Base-by-base conservation (phyloP, 2,797 vertebrate species). In the Sebastes aleutianus region DNA sequence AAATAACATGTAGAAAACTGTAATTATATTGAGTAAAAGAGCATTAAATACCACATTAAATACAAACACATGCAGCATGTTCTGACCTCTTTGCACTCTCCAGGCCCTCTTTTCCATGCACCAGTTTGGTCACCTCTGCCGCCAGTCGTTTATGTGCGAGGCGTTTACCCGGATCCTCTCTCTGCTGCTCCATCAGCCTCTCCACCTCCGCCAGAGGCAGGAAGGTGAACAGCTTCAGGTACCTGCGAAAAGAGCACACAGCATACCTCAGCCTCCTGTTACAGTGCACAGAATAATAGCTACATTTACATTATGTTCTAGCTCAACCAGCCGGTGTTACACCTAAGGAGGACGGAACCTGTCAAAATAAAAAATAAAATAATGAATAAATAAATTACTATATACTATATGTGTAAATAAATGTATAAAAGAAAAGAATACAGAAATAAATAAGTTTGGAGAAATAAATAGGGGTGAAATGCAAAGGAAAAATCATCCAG, bases 81-180 rank as follows among this genome's bases (percentile, higher is more conserved):
- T 65, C 89, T 78, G 24, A 98, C 99, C 98, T 98, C 88, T 98
- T 99, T 11, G 99, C 98, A 27, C 96, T 97, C 83, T 97, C 96
- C 2, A 99, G 91, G 2, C 99, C 98, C 13, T 98, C 97, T 85
- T 95, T 97, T 3, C 98, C 98, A 31, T 99, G 99, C 74, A 99
- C 97, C 53, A 99, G 95, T 74, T 99, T 99, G 13, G 97, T 99
- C 69, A 99, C 97, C 93, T 99, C 99, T 3, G 97, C 97, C 2
- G 99, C 98, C 71, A 99, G 96, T 4, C 98, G 95, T 79, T 97
- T 99, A 53, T 99, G 99, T 26, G 98, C 96, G 4, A 92, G 91
- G 32, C 98, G 93, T 87, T 96, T 97, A 56, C 96, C 95, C 1
- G 98, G 97, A 80, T 99, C 97, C 86, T 92, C 95, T 36, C 90